Conservation (phyloP, 1,140 invertebrate species). For the Condylostylus longicornis region DNA sequence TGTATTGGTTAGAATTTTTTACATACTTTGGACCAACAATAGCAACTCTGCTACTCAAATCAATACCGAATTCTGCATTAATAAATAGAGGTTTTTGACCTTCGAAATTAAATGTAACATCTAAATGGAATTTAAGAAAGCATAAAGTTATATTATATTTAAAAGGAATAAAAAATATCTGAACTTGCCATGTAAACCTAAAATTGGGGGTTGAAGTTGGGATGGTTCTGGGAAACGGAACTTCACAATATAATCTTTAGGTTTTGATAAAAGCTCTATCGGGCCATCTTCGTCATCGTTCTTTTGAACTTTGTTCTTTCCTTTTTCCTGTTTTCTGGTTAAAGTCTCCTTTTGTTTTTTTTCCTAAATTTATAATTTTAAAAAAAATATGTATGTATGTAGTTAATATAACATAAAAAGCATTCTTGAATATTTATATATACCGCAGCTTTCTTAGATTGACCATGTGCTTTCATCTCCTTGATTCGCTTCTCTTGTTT, state of each 20-base stretch:
- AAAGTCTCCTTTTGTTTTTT: slow-evolving; percentile 84
- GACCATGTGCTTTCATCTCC: slow-evolving; percentile 86
- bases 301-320: slow-evolving; percentile 60
- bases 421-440: background rate
- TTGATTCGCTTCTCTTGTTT: slow-evolving; percentile 93
- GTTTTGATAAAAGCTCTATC: slow-evolving; percentile 68
- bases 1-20: too few species aligned
- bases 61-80: slow-evolving; percentile 85
- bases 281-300: slow-evolving; percentile 72
- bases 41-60: slow-evolving; percentile 74
- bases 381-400: background rate
- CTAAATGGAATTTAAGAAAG: slow-evolving; percentile 35
- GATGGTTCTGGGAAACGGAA: slow-evolving; percentile 93
- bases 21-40: slow-evolving; percentile 85
- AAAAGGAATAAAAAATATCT: slow-evolving; percentile 4
- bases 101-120: slow-evolving; percentile 68
- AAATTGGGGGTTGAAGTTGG: slow-evolving; percentile 84
- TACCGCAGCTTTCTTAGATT: slow-evolving; percentile 79
- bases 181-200: slow-evolving; percentile 69
- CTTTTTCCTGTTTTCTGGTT: slow-evolving; percentile 90
- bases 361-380: too few species aligned
- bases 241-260: slow-evolving; percentile 91
- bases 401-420: background rate
- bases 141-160: slow-evolving; percentile 6
- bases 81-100: slow-evolving; percentile 70